Base-by-base conservation (phyloP, 1,140 invertebrate species). In the Chelonus insularis region DNA sequence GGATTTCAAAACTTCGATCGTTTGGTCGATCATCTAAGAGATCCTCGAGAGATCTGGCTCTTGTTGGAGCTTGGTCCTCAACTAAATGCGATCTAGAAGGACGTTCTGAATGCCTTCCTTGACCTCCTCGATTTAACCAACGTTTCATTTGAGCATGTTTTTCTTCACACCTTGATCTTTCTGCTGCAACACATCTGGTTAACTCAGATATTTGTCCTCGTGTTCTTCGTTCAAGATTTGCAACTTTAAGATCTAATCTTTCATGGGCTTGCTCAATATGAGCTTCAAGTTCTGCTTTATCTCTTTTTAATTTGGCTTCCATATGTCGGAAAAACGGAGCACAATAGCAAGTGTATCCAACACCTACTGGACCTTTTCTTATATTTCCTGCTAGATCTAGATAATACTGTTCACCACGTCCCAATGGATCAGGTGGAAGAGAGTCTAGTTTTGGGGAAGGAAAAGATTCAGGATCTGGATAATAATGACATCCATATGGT, bases 341-440 rank as follows among this genome's bases (percentile, higher is more conserved):
- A 74, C 91, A 92, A 69, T 91, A 91, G 73, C 91, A 93, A 1
- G 90, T 90, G 69, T 93, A 91, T 0, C 92, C 91, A 6, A 94
- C 91, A 1, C 94, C 94, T 7, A 96, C 88, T 0, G 94, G 94
- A 4, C 95, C 95, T 80, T 97, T 97, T 66, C 93, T 89, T 55
- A 98, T 96, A 73, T 97, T 96, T 2, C 96, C 95, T n/a, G 94
- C 94, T 55, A 98, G 82, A 77, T 98, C 95, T 54, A 96, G 83
- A 78, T 91, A 98, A 78, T 97, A 97, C 72, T 97, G 94, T 76
- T 96, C 93, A 12, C 95, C 95, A 65, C 89, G 88, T 65, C 87
- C 87, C 1, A 97, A 80, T 0, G 93, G 92, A 76, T 95, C 93
- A 68, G 89, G 85, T 36, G 94, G 93, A 59, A 96, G 77, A 7